These are phyloP conservation scores for Oxyura jamaicensis DNA, from an alignment of 2,113 vertebrate species.

Conservation along the genomic window DNA sequence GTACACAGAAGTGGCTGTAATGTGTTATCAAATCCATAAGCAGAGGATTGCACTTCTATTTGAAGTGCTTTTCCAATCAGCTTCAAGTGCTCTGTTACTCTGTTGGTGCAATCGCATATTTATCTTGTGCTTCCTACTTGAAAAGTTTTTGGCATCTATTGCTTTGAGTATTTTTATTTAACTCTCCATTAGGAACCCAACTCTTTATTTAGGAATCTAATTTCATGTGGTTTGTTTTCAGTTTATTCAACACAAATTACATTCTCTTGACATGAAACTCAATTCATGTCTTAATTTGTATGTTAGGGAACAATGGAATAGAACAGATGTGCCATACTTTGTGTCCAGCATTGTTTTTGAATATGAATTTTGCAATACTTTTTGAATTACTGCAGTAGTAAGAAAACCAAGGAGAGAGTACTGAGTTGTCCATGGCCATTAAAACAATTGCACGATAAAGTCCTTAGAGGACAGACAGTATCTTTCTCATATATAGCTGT, in stretches of 20 bases:
- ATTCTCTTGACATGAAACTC: neutral
- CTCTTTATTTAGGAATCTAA: neutral
- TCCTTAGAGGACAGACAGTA: neutral
- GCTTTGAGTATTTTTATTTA: slow-evolving; percentile 39
- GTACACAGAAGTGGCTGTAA: neutral
- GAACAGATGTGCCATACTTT: neutral
- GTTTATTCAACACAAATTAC: slow-evolving; percentile 9
- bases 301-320: neutral
- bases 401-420: neutral
- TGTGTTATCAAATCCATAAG: neutral
- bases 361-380: neutral
- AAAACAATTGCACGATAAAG: neutral
- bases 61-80: neutral
- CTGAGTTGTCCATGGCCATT: neutral
- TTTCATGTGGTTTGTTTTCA: slow-evolving; percentile 27
- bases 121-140: neutral
- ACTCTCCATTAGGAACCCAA: slow-evolving; percentile 5
- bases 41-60: neutral
- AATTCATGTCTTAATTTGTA: neutral
- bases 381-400: neutral
- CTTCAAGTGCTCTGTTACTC: slow-evolving; percentile 4
- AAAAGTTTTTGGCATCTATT: slow-evolving; percentile 7
- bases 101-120: neutral
- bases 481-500: neutral
- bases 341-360: neutral